These are phyloP conservation scores for Taurulus bubalis DNA, from an alignment of 2,113 vertebrate species.

Conservation along the genomic window DNA sequence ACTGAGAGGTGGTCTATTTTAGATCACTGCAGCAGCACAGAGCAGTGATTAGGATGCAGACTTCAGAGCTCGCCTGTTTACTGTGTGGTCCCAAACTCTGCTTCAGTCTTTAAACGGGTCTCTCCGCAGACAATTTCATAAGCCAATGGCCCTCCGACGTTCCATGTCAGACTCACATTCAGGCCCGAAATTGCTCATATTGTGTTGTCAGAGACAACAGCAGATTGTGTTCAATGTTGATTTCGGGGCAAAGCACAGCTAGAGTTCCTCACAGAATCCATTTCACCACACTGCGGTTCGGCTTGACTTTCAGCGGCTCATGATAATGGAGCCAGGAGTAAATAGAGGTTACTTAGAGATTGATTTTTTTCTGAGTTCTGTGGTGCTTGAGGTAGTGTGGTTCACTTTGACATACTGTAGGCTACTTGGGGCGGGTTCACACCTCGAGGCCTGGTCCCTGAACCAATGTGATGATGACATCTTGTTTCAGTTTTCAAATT, in stretches of 20 bases:
- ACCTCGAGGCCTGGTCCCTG: background rate
- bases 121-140: conserved; percentile 19
- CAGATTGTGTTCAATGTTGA: background rate
- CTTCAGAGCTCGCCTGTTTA: conserved; percentile 17
- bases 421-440: background rate
- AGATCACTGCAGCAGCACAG: conserved; percentile 64
- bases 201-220: background rate
- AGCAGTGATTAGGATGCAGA: conserved; percentile 43
- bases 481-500: background rate
- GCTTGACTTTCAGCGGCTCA: background rate
- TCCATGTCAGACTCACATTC: background rate
- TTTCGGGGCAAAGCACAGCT: background rate
- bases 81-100: conserved; percentile 1
- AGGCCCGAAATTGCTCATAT: background rate
- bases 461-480: background rate
- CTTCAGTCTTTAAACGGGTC: background rate
- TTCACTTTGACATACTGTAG: background rate
- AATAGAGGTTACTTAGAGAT: background rate
- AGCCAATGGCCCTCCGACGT: background rate
- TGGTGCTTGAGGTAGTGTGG: background rate
- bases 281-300: background rate
- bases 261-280: background rate
- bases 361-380: background rate
- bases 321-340: background rate
- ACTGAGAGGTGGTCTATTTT: conserved; percentile 67